These are phyloP conservation scores for Pagrus major DNA, from an alignment of 2,113 vertebrate genomes.

Conservation along the genomic window DNA sequence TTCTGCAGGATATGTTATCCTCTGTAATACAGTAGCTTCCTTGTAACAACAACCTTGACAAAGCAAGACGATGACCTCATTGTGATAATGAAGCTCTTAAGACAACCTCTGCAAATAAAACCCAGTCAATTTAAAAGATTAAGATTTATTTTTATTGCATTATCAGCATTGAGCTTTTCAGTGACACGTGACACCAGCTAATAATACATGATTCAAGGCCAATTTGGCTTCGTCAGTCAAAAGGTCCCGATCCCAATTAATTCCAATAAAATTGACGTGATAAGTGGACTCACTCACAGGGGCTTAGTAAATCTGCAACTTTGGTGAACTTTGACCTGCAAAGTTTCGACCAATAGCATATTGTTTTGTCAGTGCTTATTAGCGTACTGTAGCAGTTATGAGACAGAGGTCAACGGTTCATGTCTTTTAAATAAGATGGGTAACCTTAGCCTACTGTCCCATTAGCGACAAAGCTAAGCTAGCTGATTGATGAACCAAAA, in stretches of 20 bases:
- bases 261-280: too few relatives aligned
- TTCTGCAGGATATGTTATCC: background rate
- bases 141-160: background rate
- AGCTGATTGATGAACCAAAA: background rate
- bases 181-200: background rate
- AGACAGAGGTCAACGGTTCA: background rate
- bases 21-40: constrained; percentile 3
- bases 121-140: background rate
- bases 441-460: background rate
- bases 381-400: background rate
- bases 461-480: background rate
- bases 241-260: background rate
- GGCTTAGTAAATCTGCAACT: background rate
- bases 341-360: background rate
- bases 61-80: background rate
- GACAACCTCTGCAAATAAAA: background rate
- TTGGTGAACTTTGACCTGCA: background rate
- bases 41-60: background rate
- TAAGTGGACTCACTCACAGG: too few relatives aligned
- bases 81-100: constrained; percentile 9
- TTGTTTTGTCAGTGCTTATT: background rate
- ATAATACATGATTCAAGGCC: background rate
- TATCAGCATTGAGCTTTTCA: background rate
- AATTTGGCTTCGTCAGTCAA: background rate
- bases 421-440: background rate